Base-by-base conservation (phyloP, 2,797 vertebrate species). In the Epinephelus malabaricus region DNA sequence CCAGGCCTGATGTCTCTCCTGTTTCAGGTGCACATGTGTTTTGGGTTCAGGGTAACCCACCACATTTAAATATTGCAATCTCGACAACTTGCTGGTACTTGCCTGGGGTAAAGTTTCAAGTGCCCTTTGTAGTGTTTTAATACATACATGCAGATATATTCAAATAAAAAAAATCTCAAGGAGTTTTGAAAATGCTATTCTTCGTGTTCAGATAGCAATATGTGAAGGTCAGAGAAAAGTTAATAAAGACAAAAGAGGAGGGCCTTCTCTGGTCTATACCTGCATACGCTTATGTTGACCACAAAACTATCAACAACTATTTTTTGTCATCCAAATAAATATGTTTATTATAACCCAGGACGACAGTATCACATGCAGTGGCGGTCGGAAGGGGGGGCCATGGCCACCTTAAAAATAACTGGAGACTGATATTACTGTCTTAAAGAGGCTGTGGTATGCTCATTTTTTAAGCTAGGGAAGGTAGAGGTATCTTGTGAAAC, bases 11-110 rank as follows among this genome's bases (percentile, higher is more conserved):
- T 53, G 61, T 67, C 88, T 79, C 62, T 83, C 70, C 64, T 46
- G 80, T 87, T 86, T 90, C 84, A 90, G 90, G 88, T 87, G 77
- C 76, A 81, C 87, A 81, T 86, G 84, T 90, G 86, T 83, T 91
- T 69, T 67, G 18, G 72, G 82, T 79, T 84, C 82, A 74, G 49
- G 1, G 25, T 6, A 69, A 71, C 54, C 55, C 82, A 54, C 47
- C 54, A 23, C 61, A 84, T 89, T 86, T 86, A 25, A 86, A 89
- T 83, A 81, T 21, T 82, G 77, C 72, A 69, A 72, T 69, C 61
- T 69, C 55, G 3, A 78, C 62, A 88, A 21, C 63, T n/a, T 50
- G 9, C 49, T 3, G 1, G 51, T 15, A 11, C 63, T 79, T 49
- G 30, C 4, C 38, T 77, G 69, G 71, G 74, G 63, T 13, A 13